These are phyloP conservation scores for Anguilla anguilla DNA, from an alignment of 2,797 vertebrate genomes.

Conservation along the genomic window DNA sequence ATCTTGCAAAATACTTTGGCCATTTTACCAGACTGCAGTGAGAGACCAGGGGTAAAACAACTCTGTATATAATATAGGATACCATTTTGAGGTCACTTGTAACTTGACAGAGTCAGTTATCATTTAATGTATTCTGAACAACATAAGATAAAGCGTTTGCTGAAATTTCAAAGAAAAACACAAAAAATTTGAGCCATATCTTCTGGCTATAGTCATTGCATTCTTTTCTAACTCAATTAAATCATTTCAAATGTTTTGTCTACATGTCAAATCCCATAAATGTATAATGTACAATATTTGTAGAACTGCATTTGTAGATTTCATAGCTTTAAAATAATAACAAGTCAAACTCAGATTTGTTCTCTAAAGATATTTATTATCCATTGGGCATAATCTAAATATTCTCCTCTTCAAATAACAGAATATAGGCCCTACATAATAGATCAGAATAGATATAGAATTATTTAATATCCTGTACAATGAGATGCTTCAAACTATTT, in stretches of 20 bases:
- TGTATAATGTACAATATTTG: constrained; percentile 26
- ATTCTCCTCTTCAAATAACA: not conserved
- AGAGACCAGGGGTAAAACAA: not conserved
- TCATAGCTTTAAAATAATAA: constrained; percentile 29
- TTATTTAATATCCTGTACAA: not conserved
- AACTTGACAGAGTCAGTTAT: not conserved
- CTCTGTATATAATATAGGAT: not conserved
- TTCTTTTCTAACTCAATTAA: constrained; percentile 48
- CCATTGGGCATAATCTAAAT: not conserved
- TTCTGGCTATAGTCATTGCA: constrained; percentile 30
- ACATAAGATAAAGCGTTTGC: constrained; percentile 33
- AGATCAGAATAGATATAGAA: not conserved
- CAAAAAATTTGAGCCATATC: constrained; percentile 40
- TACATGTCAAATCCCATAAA: constrained; percentile 47
- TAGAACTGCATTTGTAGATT: constrained; percentile 12
- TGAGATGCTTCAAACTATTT: not conserved
- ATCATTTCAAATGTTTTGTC: constrained; percentile 48
- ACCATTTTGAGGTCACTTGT: constrained; percentile 1
- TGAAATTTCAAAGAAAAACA: constrained; percentile 34
- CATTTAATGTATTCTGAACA: constrained; percentile 10
- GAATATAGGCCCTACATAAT: not conserved
- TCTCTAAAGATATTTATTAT: not conserved
- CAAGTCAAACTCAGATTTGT: constrained; percentile 20
- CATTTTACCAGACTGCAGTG: not conserved
- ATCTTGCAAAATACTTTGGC: not conserved